These are phyloP conservation scores for Drosophila antonietae DNA, from an alignment of 2,888 invertebrate genomes.

Conservation along the genomic window DNA sequence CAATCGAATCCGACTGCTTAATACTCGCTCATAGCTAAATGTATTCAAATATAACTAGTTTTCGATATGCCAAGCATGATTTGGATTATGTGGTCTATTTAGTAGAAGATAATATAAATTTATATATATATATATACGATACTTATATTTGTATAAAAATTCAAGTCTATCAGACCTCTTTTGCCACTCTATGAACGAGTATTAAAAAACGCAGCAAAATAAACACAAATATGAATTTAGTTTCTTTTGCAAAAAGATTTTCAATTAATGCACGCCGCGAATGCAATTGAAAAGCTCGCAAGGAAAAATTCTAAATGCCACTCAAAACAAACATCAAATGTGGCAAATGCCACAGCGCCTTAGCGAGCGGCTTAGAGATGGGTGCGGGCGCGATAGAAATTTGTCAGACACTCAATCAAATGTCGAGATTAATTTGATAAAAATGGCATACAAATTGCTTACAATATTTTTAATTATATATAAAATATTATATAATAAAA, in stretches of 20 bases:
- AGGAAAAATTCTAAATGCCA: slow-evolving; percentile 61
- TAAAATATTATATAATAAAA: too few species aligned
- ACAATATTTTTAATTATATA: too few species aligned
- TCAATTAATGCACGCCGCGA: slow-evolving; percentile 50
- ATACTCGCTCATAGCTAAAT: background rate
- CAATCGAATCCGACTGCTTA: background rate
- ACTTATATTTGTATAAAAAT: too few species aligned
- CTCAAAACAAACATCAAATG: slow-evolving; percentile 58
- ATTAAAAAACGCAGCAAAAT: slow-evolving; percentile 11
- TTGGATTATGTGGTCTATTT: too few species aligned
- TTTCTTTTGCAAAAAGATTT: slow-evolving; percentile 29
- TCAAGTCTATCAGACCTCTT: too few species aligned
- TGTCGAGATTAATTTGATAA: too few species aligned
- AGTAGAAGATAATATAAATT: too few species aligned
- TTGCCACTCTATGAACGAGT: background rate
- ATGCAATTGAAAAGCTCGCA: slow-evolving; percentile 55
- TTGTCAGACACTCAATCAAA: slow-evolving; percentile 1
- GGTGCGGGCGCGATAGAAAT: background rate
- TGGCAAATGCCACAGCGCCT: slow-evolving; percentile 32
- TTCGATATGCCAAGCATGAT: background rate
- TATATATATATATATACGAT: too few species aligned
- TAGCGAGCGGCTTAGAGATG: slow-evolving; percentile 5
- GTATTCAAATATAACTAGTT: background rate
- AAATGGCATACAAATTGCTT: too few species aligned
- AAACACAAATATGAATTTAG: slow-evolving; percentile 30